Evolutionary conservation across 2,113 vertebrate species (phyloP), one percentile per base, ranked within the genome.

Genomic region (Odontophorus gujanensis): DNA sequence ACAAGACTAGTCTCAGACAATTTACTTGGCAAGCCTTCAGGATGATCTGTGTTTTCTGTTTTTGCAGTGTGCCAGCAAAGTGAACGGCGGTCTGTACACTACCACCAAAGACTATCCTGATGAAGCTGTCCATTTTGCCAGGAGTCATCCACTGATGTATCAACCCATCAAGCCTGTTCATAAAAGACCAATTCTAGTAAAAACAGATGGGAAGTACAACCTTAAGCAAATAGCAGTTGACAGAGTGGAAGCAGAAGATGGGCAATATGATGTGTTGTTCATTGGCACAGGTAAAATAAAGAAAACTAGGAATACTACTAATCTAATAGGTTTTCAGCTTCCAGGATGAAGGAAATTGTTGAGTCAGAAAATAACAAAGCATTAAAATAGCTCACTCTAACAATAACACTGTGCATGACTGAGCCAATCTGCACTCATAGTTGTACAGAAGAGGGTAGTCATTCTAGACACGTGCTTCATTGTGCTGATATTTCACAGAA

Each of bases 201-300:
- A 99, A 96, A 98, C 98, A 9, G 98, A 99, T 22, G 98, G 98
- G 43, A 97, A 97, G 59, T 98, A 99, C 43, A 98, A 98, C 65
- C 97, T 99, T 85, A 99, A 98, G 22, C 99, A 99, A 96, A 98
- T 99, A 71, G 99, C 98, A 4, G 99, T 99, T 57, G 99, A 99
- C 96, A 97, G 98, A 87, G 99, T 99, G 34, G 99, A 99, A 97
- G 99, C 99, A 14, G 98, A 99, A 96, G 99, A 99, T 57, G 99
- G 99, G 30, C 98, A 99, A 84, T 99, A 99, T 71, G 98, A 99
- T 74, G 99, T 99, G 87, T 97, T 99, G 36, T 99, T 99, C 97
- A 98, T 99, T 42, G 99, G 99, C 38, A 99, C 99, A 97, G 99
- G 99, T 99, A 97, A 95, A 66, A 21, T 10, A 42, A 79, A 67